Evolutionary conservation across 2,797 vertebrate species (phyloP), one percentile per base, ranked within the genome.

Genomic region (Silurus aristotelis): DNA sequence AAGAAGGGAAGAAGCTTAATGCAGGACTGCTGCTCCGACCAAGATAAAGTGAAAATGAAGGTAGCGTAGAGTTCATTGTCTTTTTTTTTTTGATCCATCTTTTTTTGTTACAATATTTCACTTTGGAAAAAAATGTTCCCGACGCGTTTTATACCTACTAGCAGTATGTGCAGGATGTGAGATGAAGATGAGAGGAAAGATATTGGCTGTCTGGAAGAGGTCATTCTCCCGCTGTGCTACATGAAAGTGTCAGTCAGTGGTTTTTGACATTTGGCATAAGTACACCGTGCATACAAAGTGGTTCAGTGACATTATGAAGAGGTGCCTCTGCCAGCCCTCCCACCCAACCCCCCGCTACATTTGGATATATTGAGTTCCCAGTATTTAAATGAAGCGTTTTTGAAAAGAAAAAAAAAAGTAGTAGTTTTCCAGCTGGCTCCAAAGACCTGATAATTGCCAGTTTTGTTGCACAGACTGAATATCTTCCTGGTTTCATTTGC

Each of bases 371-470:
- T 60, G 22, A 66, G 76, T 79, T 86, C 46, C 56, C 12, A 27
- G 58, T 60, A 83, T 86, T 86, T 14, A 73, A 80, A 79, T 72
- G 25, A 80, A 86, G 64, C 7, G 15, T 73, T 87, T 80, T 52
- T 60, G 48, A 58, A 14, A 14, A 64, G 80, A 61, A 81, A 27
- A 14, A 22, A 61, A 19, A 17, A 17, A 75, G 3, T 17, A 19
- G 78, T 60, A 67, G 64, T 72, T 79, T 72, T 83, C 56, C 82
- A 64, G 64, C 64, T 43, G 27, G 66, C 66, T 77, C 55, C 58
- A n/a, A 72, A 82, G 80, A 70, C 85, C 85, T 86, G 85, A 63
- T 83, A 70, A 86, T 83, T 78, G 85, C 72, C 72, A 70, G 71
- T 77, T 87, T 78, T 78, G 66, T 72, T 72, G 52, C 73, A 83